A percentile compares a stretch with the other conserved stretches of the same genome.
These are phyloP conservation scores for Drosophila cardini DNA, from an alignment of 1,140 invertebrate genomes.

Conservation along the genomic window DNA sequence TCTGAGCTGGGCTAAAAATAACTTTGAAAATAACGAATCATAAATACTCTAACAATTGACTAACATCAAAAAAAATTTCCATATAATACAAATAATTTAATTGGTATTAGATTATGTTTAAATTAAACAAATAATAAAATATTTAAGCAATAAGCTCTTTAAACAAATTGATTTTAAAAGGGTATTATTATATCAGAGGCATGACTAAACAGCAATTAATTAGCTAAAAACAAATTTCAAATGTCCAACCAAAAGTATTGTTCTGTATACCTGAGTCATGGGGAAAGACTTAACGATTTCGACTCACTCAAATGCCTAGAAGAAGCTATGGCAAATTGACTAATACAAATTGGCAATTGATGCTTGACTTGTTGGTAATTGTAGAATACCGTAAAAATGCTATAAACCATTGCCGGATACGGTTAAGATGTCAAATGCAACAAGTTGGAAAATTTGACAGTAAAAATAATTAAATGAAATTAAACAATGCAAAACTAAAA, in stretches of 20 bases:
- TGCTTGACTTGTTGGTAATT: slow-evolving; percentile 72
- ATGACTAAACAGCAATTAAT: too few species aligned
- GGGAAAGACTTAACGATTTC: slow-evolving; percentile 43
- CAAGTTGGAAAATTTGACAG: slow-evolving; percentile 6
- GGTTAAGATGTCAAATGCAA: slow-evolving; percentile 1
- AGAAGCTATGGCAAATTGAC: slow-evolving; percentile 57
- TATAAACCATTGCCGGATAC: slow-evolving; percentile 48
- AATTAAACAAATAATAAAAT: too few species aligned
- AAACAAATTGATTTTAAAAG: too few species aligned
- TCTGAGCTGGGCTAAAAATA: too few species aligned
- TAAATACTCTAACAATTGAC: too few species aligned
- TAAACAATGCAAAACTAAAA: too few species aligned
- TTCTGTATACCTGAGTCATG: slow-evolving; percentile 63
- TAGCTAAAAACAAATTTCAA: slow-evolving; percentile 13
- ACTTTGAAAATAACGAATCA: too few species aligned
- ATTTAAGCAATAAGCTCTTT: too few species aligned
- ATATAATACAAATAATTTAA: too few species aligned
- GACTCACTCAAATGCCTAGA: slow-evolving; percentile 33
- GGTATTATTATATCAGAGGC: too few species aligned
- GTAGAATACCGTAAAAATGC: slow-evolving; percentile 61
- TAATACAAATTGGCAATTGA: slow-evolving; percentile 67
- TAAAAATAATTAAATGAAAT: not conserved
- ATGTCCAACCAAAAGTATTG: slow-evolving; percentile 7
- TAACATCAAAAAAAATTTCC: too few species aligned
- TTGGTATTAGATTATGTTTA: too few species aligned